Evolutionary conservation across 2,113 vertebrate species (phyloP).

Genomic region (Paramormyrops kingsleyae): DNA sequence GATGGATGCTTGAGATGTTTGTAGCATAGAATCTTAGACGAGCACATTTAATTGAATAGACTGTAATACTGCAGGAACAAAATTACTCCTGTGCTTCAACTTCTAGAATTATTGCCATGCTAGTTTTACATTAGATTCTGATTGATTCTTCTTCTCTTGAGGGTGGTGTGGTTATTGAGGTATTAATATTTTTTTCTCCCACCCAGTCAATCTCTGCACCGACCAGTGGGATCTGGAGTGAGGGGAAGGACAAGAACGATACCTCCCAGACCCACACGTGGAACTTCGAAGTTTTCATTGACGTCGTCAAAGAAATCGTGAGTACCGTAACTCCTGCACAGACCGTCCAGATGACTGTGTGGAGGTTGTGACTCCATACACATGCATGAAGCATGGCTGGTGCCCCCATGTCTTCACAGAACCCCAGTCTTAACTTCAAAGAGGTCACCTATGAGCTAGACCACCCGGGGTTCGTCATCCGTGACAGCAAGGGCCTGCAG

Average conservation of each 20-base stretch:
- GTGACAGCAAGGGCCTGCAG: slow-evolving; percentile 92
- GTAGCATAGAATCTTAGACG: not conserved
- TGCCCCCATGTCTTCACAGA: slow-evolving; percentile 58
- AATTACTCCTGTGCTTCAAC: not conserved
- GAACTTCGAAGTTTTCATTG: slow-evolving; percentile 97
- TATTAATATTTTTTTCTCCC: not conserved
- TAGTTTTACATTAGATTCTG: not conserved
- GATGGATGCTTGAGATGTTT: not conserved
- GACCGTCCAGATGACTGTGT: not conserved
- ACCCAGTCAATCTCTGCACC: slow-evolving; percentile 86
- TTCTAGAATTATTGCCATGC: not conserved
- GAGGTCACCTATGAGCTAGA: slow-evolving; percentile 97
- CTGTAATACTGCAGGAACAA: not conserved
- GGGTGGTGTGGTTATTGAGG: not conserved
- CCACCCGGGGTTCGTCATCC: slow-evolving; percentile 88
- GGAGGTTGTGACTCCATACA: not conserved
- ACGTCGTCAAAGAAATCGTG: slow-evolving; percentile 94
- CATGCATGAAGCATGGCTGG: not conserved
- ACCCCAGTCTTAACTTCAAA: slow-evolving; percentile 93
- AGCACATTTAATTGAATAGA: not conserved
- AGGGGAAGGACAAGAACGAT: slow-evolving; percentile 95
- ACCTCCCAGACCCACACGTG: slow-evolving; percentile 86
- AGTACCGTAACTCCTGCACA: slow-evolving; percentile 36
- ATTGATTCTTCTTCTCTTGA: not conserved
- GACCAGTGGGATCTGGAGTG: slow-evolving; percentile 97